A percentile compares a stretch with the other conserved stretches of the same genome.
Evolutionary conservation across 2,797 vertebrate species (phyloP).

Genomic region (Darevskia mixta): DNA sequence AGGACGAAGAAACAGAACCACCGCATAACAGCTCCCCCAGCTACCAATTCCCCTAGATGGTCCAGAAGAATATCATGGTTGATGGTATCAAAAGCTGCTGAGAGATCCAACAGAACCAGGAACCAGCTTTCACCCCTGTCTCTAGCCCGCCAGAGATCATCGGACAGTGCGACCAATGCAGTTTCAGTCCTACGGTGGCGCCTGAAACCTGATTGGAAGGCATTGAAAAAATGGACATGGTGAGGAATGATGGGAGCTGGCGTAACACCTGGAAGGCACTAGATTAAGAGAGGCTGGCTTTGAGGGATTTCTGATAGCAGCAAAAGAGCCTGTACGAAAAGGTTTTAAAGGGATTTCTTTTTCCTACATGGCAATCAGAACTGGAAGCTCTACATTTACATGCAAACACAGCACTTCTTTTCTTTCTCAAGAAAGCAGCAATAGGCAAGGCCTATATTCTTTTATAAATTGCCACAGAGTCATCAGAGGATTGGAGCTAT

Average conservation of each 20-base stretch:
- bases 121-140: too few species aligned
- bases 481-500: not conserved
- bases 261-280: not conserved
- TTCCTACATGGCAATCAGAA: not conserved
- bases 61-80: too few species aligned
- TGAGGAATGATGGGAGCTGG: not conserved
- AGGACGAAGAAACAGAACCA: too few species aligned
- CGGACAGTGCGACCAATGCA: too few species aligned
- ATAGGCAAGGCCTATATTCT: not conserved
- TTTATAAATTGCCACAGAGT: conserved; percentile 48
- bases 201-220: too few species aligned
- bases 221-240: not conserved
- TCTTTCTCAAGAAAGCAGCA: not conserved
- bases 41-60: too few species aligned
- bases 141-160: too few species aligned
- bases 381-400: not conserved
- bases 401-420: not conserved
- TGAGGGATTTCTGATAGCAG: not conserved
- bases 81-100: too few species aligned
- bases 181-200: too few species aligned
- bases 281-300: not conserved
- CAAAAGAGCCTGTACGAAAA: not conserved
- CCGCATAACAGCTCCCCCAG: too few species aligned
- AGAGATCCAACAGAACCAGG: too few species aligned
- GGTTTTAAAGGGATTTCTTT: not conserved